A percentile compares a stretch with the other conserved stretches of the same genome.
Evolutionary conservation across 2,113 vertebrate genomes (phyloP).

Genomic region (Neogale vison): DNA sequence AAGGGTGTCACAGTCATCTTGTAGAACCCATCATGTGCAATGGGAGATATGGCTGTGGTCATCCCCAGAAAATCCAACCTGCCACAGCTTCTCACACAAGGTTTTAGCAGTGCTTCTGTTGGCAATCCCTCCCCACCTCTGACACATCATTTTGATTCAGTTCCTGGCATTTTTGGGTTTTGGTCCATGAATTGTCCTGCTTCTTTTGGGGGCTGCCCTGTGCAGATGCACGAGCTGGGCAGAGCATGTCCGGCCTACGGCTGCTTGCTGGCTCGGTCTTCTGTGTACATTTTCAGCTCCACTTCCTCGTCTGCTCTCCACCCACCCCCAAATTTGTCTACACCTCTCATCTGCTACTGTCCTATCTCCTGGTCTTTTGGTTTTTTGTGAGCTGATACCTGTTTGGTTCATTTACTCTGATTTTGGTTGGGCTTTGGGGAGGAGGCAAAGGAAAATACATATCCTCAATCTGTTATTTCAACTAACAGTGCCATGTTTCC

Average conservation of each 20-base stretch:
- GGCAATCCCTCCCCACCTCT: not conserved
- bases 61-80: not conserved
- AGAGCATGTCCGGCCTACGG: not conserved
- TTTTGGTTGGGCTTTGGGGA: not conserved
- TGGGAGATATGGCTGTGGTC: not conserved
- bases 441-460: not conserved
- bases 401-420: not conserved
- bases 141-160: not conserved
- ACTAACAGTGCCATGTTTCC: not conserved
- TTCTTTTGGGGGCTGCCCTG: fast-evolving
- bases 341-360: not conserved
- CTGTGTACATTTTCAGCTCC: not conserved
- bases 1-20: not conserved
- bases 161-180: not conserved
- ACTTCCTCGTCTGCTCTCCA: not conserved
- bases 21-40: not conserved
- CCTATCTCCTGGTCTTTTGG: not conserved
- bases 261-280: not conserved
- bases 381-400: not conserved
- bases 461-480: not conserved
- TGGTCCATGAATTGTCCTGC: not conserved
- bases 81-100: not conserved
- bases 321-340: not conserved
- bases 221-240: not conserved
- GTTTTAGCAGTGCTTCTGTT: not conserved